phyloP scores from a whole-genome alignment of 64 coral and sea anemone species.

The Astreopora myriophthalma region DNA sequence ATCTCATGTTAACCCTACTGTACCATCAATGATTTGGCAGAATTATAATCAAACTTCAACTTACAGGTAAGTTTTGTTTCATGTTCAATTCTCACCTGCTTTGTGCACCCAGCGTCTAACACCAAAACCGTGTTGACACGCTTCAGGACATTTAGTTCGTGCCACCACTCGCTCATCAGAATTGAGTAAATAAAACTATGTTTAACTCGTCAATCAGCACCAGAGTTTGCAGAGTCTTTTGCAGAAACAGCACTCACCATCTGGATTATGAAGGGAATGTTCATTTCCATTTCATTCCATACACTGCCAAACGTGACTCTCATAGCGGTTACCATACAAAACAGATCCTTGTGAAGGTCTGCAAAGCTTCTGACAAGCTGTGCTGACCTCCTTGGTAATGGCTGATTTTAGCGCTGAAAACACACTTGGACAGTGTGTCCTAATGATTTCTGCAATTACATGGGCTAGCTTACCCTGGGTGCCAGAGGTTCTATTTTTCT shows the following conservation, averaged over 20 bases:
- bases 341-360: background rate
- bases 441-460: too few species aligned
- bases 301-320: background rate
- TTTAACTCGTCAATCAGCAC: background rate
- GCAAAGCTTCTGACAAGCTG: background rate
- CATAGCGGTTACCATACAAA: background rate
- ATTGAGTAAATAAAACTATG: constrained; percentile 35
- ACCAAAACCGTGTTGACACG: background rate
- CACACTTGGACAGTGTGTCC: background rate
- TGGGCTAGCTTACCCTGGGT: too few species aligned
- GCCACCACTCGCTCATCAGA: constrained; percentile 18
- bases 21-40: too few species aligned
- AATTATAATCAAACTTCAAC: too few species aligned
- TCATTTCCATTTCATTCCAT: background rate
- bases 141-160: constrained; percentile 7
- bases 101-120: constrained; percentile 5
- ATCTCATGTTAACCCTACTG: too few species aligned
- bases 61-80: too few species aligned
- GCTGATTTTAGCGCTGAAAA: too few species aligned
- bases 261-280: background rate
- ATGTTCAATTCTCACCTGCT: constrained; percentile 27
- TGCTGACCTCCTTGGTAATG: too few species aligned
- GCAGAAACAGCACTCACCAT: background rate
- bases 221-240: background rate
- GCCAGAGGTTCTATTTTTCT: too few species aligned